Percentiles rank a stretch among this genome's conserved stretches.
These are phyloP conservation scores for Glareola pratincola DNA, from an alignment of 2,113 vertebrate species.

Conservation along the genomic window DNA sequence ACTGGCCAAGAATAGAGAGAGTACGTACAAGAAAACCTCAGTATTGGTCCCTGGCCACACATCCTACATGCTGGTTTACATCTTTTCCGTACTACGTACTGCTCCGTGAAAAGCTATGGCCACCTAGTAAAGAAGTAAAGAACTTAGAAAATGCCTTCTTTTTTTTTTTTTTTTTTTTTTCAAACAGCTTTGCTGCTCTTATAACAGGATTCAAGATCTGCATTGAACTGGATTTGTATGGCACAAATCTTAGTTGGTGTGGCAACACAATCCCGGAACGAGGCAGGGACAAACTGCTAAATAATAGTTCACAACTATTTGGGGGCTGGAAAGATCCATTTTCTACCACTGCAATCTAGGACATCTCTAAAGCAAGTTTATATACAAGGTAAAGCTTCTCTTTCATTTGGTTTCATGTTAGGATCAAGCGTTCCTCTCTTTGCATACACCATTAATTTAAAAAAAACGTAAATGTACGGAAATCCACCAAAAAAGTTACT, in stretches of 20 bases:
- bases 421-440: not conserved
- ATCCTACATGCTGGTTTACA: not conserved
- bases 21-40: not conserved
- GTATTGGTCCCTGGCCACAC: not conserved
- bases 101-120: not conserved
- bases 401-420: not conserved
- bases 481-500: not conserved
- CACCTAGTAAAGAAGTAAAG: not conserved
- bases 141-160: not conserved
- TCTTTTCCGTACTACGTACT: rapidly evolving
- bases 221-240: not conserved
- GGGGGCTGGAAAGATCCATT: not conserved
- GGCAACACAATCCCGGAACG: not conserved
- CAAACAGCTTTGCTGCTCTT: not conserved
- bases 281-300: not conserved
- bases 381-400: not conserved
- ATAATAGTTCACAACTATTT: not conserved
- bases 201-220: not conserved
- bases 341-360: not conserved
- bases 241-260: not conserved
- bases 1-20: not conserved
- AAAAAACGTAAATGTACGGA: not conserved
- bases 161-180: not conserved
- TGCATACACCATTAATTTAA: not conserved
- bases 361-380: not conserved